Conservation (phyloP, 2,888 invertebrate genomes). For the Matsumyia berberina region DNA sequence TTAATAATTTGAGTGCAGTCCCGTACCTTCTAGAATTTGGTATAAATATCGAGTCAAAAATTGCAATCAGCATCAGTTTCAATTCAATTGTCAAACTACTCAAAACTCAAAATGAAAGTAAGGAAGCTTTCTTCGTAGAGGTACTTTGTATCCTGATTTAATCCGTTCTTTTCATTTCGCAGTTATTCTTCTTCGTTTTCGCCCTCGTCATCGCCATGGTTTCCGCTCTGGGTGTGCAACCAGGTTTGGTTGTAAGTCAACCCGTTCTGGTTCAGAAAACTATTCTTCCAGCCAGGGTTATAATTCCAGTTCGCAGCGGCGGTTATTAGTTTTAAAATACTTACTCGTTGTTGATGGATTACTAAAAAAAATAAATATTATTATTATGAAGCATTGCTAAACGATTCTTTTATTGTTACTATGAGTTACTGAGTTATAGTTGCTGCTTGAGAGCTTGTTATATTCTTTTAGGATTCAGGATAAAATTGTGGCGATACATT, state of each 20-base stretch:
- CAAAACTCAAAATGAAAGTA: constrained; percentile 43
- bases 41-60: constrained; percentile 12
- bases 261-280: background rate
- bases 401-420: too few relatives aligned
- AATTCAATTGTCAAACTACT: constrained; percentile 12
- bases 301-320: background rate
- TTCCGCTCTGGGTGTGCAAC: background rate
- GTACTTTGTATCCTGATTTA: too few relatives aligned
- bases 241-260: background rate
- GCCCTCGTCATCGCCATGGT: background rate
- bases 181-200: background rate
- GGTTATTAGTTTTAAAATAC: too few relatives aligned
- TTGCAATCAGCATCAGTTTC: constrained; percentile 16
- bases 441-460: too few relatives aligned
- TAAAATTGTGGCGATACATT: too few relatives aligned
- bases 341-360: too few relatives aligned
- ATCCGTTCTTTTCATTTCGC: background rate
- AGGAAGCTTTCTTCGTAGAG: background rate
- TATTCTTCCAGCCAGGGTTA: background rate
- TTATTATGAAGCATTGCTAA: too few relatives aligned
- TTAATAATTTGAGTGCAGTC: too few relatives aligned
- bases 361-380: too few relatives aligned
- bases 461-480: too few relatives aligned
- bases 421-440: too few relatives aligned
- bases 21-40: background rate